Base-by-base conservation (phyloP, 2,113 vertebrate genomes). In the Amazona vittata region DNA sequence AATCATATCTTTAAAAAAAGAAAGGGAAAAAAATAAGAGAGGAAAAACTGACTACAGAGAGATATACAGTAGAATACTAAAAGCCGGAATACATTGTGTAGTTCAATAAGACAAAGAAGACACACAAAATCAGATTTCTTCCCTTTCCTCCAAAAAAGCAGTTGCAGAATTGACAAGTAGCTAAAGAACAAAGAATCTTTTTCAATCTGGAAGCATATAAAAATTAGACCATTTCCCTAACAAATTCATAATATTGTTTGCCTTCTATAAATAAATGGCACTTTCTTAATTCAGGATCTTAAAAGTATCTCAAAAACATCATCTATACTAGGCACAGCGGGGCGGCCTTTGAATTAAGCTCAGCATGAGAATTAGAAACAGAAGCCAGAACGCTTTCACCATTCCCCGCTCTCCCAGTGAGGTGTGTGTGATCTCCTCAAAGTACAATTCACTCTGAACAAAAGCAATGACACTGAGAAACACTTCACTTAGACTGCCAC, bases 1-100 rank as follows among this genome's bases (percentile, higher is more conserved):
- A 99, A 97, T 99, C 99, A 65, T 99, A 98, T 93, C 99, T 92
- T 43, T 98, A 92, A 94, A 64, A 71, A 92, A 17, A n/a, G 15
- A 70, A 39, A 46, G 15, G 25, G 15, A 5, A 17, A 9, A 35
- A n/a, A 28, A 17, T 6, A 3, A 19, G 15, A 37, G 8, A 21
- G 6, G 14, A 46, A 43, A 68, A 78, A 37, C 5, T 33, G 46
- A 62, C 41, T 41, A 29, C 60, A 84, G 44, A 83, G 39, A 64
- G 12, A 39, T 17, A 24, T 10, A 82, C 13, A 70, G 26, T 47
- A 75, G 9, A 63, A 25, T 15, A 57, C 6, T 12, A 57, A 52
- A 84, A 86, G 17, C n/a, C 59, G n/a, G 6, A 73, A 35, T 26
- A 44, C 20, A 14, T 26, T 71, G 18, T 62, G 6, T 37, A 88